These are phyloP conservation scores for Sinocyclocheilus grahami DNA, from an alignment of 2,113 vertebrate species.

Conservation along the genomic window DNA sequence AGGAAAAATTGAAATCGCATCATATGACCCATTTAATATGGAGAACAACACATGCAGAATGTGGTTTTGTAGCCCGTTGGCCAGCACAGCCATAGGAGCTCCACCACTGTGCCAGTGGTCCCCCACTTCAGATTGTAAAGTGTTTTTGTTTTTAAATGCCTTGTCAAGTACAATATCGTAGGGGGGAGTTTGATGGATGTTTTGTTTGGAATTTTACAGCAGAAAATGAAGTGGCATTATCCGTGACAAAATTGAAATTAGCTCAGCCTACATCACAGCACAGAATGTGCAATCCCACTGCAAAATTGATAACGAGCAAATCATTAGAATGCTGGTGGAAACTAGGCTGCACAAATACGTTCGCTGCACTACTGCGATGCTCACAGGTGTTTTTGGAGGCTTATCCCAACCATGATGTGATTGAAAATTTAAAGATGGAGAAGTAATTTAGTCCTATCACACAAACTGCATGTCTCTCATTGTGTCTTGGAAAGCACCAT, in stretches of 20 bases:
- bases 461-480: not conserved
- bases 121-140: slow-evolving; percentile 51
- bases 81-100: slow-evolving; percentile 34
- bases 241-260: slow-evolving; percentile 72
- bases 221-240: slow-evolving; percentile 71
- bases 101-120: slow-evolving; percentile 42
- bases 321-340: slow-evolving; percentile 56
- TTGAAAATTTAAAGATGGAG: slow-evolving; percentile 14
- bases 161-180: slow-evolving; percentile 73
- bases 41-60: slow-evolving; percentile 57
- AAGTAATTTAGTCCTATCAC: slow-evolving; percentile 16
- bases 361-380: slow-evolving; percentile 61
- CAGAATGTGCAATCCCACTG: slow-evolving; percentile 63
- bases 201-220: slow-evolving; percentile 65
- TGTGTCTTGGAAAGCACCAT: not conserved
- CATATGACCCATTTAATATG: slow-evolving; percentile 24
- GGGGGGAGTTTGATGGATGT: slow-evolving; percentile 63
- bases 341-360: slow-evolving; percentile 58
- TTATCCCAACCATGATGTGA: slow-evolving; percentile 20
- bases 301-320: slow-evolving; percentile 63
- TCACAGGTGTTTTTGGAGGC: slow-evolving; percentile 32
- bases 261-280: slow-evolving; percentile 64
- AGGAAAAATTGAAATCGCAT: too few species aligned
- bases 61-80: slow-evolving; percentile 34
- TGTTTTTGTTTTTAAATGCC: slow-evolving; percentile 71